These are phyloP conservation scores for Sceloporus tristichus DNA, from an alignment of 2,113 vertebrate genomes.

Conservation along the genomic window DNA sequence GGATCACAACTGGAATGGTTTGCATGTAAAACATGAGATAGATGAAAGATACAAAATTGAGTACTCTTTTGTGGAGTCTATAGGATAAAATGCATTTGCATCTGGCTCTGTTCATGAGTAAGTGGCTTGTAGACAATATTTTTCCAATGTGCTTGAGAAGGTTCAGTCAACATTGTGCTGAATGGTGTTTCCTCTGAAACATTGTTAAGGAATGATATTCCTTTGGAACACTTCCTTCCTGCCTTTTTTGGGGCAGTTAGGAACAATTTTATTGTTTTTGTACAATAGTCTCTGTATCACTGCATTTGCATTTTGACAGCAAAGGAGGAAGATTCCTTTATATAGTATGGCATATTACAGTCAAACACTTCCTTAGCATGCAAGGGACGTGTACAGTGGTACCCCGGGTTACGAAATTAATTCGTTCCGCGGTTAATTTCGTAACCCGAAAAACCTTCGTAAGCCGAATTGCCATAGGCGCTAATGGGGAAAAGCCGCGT, in stretches of 20 bases:
- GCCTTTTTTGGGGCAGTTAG: constrained; percentile 34
- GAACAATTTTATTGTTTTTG: constrained; percentile 22
- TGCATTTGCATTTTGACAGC: constrained; percentile 39
- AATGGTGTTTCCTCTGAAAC: constrained; percentile 30
- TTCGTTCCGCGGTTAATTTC: no score
- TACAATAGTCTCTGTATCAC: constrained; percentile 22
- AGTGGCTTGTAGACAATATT: not conserved
- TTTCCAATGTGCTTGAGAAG: not conserved
- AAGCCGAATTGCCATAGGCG: no score
- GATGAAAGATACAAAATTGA: not conserved
- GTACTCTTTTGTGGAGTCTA: not conserved
- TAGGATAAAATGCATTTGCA: not conserved
- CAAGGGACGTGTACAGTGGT: not conserved
- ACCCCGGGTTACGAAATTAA: no score
- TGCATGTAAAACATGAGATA: not conserved
- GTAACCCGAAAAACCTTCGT: no score
- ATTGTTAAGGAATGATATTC: constrained; percentile 7
- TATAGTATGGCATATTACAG: not conserved
- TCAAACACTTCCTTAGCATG: not conserved
- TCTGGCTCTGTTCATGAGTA: not conserved
- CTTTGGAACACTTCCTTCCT: constrained; percentile 68
- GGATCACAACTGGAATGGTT: no score
- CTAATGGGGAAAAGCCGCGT: no score
- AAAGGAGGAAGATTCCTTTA: not conserved
- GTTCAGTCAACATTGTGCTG: constrained; percentile 8